phyloP scores from a whole-genome alignment of 2,797 vertebrate species.

The Hydrolagus colliei region DNA sequence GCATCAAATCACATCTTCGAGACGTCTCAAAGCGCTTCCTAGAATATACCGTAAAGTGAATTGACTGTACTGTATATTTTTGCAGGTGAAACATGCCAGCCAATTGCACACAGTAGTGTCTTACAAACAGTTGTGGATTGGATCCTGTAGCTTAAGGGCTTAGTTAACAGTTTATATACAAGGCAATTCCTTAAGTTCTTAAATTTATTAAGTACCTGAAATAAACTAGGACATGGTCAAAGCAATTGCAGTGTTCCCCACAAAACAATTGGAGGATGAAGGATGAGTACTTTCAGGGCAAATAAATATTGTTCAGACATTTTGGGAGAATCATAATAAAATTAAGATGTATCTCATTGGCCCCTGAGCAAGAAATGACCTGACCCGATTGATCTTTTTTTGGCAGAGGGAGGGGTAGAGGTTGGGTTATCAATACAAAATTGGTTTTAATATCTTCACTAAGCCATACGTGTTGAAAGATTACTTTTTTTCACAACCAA shows the following conservation, averaged over 20 bases:
- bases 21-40: too few species aligned
- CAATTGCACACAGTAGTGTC: too few species aligned
- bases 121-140: too few species aligned
- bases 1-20: too few species aligned
- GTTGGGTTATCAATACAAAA: not conserved
- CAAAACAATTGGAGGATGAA: not conserved
- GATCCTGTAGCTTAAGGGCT: too few species aligned
- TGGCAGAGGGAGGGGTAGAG: too few species aligned
- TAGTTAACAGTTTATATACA: not conserved
- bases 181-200: not conserved
- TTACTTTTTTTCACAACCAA: too few species aligned
- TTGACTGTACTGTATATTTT: too few species aligned
- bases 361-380: not conserved
- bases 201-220: not conserved
- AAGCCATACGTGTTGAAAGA: not conserved
- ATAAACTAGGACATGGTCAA: not conserved
- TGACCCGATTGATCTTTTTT: too few species aligned
- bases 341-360: not conserved
- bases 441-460: not conserved
- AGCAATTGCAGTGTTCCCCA: not conserved
- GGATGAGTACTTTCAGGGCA: not conserved
- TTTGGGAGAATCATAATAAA: not conserved
- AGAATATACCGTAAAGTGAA: too few species aligned
- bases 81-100: too few species aligned
- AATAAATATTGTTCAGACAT: conserved; percentile 1